phyloP scores from a whole-genome alignment of 2,888 invertebrate species.

The Parnassius orleans region DNA sequence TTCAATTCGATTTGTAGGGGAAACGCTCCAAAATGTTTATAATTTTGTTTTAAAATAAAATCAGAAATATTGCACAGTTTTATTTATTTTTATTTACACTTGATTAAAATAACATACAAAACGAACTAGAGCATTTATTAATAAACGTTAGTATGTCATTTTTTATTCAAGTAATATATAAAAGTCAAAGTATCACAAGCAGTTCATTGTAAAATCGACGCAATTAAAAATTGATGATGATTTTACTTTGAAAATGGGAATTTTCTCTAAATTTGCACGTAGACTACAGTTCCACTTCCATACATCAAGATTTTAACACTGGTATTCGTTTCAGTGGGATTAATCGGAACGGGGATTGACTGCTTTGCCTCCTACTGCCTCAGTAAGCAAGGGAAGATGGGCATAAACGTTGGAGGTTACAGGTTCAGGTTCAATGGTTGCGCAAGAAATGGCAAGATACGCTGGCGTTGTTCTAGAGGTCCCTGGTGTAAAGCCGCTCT shows the following conservation, averaged over 20 bases:
- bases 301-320: constrained; percentile 18
- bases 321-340: constrained; percentile 52
- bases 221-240: constrained; percentile 6
- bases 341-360: constrained; percentile 66
- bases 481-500: constrained; percentile 76
- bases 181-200: background rate
- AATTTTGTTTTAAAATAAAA: background rate
- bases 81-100: background rate
- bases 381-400: constrained; percentile 77
- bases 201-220: background rate
- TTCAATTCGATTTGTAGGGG: no score
- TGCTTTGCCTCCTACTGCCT: constrained; percentile 74
- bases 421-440: constrained; percentile 73
- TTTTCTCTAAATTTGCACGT: background rate
- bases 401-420: constrained; percentile 72
- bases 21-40: background rate
- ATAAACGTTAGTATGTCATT: background rate
- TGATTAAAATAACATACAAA: no score
- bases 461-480: constrained; percentile 73
- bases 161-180: background rate
- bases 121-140: no score
- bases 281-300: background rate
- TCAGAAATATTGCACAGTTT: background rate
- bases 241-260: constrained; percentile 4
- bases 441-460: constrained; percentile 69